Base-by-base conservation (phyloP, 2,888 invertebrate genomes). In the Drosophila hamatofila region DNA sequence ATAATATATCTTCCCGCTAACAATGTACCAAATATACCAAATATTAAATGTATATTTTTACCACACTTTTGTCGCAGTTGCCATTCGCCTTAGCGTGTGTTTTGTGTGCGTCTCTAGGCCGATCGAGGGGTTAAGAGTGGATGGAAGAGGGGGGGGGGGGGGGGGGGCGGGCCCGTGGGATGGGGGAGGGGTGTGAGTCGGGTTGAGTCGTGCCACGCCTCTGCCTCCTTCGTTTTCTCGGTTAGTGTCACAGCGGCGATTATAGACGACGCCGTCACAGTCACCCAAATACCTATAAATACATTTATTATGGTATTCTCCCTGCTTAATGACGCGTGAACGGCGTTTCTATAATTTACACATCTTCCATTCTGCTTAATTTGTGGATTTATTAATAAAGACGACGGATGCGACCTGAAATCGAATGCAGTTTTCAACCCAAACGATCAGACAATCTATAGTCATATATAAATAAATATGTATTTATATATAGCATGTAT, bases 31-130 rank as follows among this genome's bases (percentile, higher is more conserved):
- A 89, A 86, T 89, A 86, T 84, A 84, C 85, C 88, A 89, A 89
- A 86, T 89, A 86, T 89, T 78, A 86, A 89, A 89, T 89, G 85
- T 88, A 84, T 86, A 86, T 86, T 88, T 86, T 86, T 88, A 89
- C 89, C 85, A 87, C 89, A 83, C 77, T 84, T 78, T 84, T 78
- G 80, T 78, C 81, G 65, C 72, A 67, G 68, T 69, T 44, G 64
- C 73, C 58, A 54, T 59, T 69, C 67, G 73, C 63, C 25, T 25
- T 7, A 3, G 55, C 30, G 16, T 16, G n/a, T 37, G 8, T 21
- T 23, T 9, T 25, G 33, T 52, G 5, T 37, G 30, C 9, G 30
- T 0, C 30, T 30, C 9, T 11, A 11, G 30, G 30, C 30, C 16
- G 18, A 9, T n/a, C 4, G 30, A 18, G 51, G 37, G 37, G 52